Conservation (phyloP, 2,113 vertebrate genomes). For the Ciconia boyciana region DNA sequence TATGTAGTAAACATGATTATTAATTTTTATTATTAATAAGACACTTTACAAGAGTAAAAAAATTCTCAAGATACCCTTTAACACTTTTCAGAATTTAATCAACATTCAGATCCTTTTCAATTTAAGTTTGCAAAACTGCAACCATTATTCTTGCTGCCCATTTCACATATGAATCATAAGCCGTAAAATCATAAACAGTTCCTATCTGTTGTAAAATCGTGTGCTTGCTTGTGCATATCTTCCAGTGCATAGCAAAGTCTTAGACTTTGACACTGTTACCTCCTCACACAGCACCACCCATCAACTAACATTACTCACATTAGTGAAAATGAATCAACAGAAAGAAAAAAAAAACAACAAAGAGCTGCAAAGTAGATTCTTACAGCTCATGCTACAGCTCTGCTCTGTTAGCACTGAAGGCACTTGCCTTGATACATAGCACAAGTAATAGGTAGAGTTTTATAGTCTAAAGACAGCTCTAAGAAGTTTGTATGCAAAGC, state of each 20-base stretch:
- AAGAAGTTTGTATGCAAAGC: not conserved
- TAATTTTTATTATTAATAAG: not conserved
- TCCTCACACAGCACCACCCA: not conserved
- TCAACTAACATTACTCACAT: not conserved
- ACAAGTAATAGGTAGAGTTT: not conserved
- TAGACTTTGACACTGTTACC: not conserved
- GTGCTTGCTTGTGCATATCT: not conserved
- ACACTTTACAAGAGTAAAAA: not conserved
- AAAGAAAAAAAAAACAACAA: not conserved
- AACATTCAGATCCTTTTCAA: not conserved
- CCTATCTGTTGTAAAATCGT: not conserved
- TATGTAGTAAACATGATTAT: not conserved
- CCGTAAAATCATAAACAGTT: not conserved
- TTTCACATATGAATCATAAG: not conserved
- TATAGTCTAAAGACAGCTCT: not conserved
- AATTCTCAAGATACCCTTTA: not conserved
- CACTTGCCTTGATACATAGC: not conserved
- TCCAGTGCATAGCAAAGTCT: not conserved
- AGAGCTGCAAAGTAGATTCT: not conserved
- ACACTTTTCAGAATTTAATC: constrained; percentile 12
- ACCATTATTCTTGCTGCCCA: not conserved
- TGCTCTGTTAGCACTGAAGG: not conserved
- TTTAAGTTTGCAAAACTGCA: not conserved
- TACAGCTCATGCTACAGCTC: not conserved
- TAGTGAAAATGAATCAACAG: not conserved